A percentile compares a stretch with the other conserved stretches of the same genome.
Evolutionary conservation across 2,888 invertebrate genomes (phyloP).

Genomic region (Augochlorella aurata): DNA sequence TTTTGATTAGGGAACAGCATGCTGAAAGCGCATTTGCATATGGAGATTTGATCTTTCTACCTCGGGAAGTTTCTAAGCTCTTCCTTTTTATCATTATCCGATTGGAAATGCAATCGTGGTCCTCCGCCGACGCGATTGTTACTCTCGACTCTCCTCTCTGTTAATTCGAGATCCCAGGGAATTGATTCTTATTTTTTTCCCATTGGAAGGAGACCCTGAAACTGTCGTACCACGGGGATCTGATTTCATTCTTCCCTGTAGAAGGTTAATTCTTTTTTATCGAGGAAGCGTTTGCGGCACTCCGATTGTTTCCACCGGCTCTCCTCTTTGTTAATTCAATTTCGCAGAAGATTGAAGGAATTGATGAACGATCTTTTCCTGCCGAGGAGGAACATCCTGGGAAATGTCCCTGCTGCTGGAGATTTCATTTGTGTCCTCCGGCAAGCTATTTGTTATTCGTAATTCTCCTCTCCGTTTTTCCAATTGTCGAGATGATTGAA

Average conservation of each 20-base stretch:
- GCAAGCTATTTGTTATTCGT: not conserved
- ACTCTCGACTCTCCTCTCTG: not conserved
- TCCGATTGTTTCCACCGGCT: not conserved
- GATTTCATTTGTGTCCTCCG: not conserved
- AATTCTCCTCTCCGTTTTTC: not conserved
- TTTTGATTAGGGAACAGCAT: not conserved
- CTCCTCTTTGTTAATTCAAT: not conserved
- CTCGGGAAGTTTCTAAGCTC: not conserved
- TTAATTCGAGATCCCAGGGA: not conserved
- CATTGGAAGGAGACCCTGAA: not conserved
- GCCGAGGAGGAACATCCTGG: not conserved
- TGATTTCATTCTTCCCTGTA: not conserved
- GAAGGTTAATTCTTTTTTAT: not conserved
- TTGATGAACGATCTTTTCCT: not conserved
- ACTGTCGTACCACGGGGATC: not conserved
- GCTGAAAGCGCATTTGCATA: not conserved
- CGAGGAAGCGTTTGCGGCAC: not conserved
- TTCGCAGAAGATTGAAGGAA: not conserved
- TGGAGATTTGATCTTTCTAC: not conserved
- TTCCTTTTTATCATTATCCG: not conserved
- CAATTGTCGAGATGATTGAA: not conserved
- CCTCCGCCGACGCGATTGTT: not conserved
- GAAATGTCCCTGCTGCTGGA: not conserved
- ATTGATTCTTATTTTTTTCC: not conserved
- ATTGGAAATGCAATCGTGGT: not conserved